These are phyloP conservation scores for Calosoma granatense DNA, from an alignment of 1,140 invertebrate species.

Conservation along the genomic window DNA sequence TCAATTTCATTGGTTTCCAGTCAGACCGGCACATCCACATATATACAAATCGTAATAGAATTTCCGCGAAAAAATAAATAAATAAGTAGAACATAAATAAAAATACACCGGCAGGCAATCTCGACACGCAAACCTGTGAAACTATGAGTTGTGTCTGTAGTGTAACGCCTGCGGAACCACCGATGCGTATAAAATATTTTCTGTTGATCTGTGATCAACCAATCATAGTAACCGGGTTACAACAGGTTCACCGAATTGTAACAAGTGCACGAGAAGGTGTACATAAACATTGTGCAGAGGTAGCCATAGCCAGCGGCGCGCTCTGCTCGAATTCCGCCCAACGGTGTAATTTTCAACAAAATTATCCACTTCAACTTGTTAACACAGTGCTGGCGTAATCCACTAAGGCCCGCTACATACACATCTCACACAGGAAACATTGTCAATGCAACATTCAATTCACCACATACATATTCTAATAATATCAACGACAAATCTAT, in stretches of 20 bases:
- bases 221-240: neutral
- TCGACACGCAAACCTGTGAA: neutral
- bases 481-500: too few species aligned
- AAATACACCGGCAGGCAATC: too few species aligned
- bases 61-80: neutral
- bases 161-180: neutral
- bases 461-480: too few species aligned
- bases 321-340: neutral
- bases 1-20: too few species aligned
- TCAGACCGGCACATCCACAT: too few species aligned
- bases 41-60: neutral
- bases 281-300: neutral
- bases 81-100: neutral
- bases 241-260: neutral
- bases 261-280: neutral
- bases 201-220: neutral
- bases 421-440: too few species aligned
- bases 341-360: neutral
- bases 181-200: neutral
- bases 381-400: too few species aligned
- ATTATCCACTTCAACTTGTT: too few species aligned
- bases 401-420: too few species aligned
- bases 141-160: neutral
- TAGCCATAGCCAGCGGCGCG: neutral
- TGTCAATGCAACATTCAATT: too few species aligned